Conservation (phyloP, 2,113 vertebrate species). For the Heteronetta atricapilla region DNA sequence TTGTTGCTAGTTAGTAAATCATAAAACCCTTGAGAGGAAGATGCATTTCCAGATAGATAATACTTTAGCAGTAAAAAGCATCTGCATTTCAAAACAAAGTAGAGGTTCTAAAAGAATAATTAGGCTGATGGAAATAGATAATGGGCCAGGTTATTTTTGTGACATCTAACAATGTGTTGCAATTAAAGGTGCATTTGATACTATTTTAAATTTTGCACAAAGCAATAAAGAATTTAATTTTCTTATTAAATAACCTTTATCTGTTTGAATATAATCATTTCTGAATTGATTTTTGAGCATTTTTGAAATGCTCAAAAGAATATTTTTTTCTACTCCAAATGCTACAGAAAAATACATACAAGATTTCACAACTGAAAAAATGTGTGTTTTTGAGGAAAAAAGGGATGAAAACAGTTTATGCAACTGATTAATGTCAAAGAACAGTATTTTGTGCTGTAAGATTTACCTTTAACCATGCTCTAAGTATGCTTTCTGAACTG, state of each 20-base stretch:
- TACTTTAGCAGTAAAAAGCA: neutral
- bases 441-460: neutral
- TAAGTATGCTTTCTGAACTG: neutral
- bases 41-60: neutral
- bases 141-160: neutral
- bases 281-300: neutral
- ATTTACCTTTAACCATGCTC: neutral
- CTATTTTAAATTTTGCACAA: neutral
- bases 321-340: neutral
- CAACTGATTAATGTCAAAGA: neutral
- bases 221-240: neutral
- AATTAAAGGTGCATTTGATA: neutral
- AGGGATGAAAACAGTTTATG: neutral
- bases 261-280: neutral
- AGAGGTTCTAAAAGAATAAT: neutral
- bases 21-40: constrained; percentile 9
- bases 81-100: neutral
- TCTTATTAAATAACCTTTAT: neutral
- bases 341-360: neutral
- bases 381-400: neutral
- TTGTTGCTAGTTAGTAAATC: constrained; percentile 21
- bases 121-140: neutral
- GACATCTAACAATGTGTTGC: neutral
- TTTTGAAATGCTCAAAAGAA: neutral
- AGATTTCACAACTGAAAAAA: neutral